Evolutionary conservation across 2,113 vertebrate species (phyloP).

Genomic region (Archilochus colubris): DNA sequence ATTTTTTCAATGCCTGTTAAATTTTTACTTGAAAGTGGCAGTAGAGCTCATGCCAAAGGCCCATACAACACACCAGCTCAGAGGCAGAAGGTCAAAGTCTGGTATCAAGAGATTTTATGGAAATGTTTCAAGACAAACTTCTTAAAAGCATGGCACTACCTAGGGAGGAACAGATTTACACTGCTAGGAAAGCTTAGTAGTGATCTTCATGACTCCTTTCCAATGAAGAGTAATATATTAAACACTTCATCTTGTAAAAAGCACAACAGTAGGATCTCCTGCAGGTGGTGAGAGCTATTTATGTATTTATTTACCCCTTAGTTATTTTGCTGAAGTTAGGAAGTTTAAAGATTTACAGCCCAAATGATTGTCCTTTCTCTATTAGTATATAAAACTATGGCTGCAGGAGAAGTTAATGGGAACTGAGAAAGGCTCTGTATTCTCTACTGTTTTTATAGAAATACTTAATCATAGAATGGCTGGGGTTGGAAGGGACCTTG

Average conservation of each 20-base stretch:
- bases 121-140: conserved; percentile 2
- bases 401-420: neutral
- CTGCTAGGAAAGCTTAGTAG: neutral
- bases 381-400: neutral
- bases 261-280: neutral
- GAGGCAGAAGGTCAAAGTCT: conserved; percentile 10
- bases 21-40: conserved; percentile 46
- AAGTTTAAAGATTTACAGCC: neutral
- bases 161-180: neutral
- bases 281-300: neutral
- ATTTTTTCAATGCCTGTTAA: neutral
- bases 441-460: neutral
- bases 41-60: conserved; percentile 32
- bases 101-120: conserved; percentile 24
- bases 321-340: neutral
- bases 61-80: neutral
- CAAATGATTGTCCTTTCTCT: neutral
- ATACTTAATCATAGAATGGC: neutral
- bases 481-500: too few species aligned
- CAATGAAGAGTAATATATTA: neutral
- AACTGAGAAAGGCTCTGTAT: neutral
- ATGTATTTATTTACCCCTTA: neutral
- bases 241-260: neutral
- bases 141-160: neutral
- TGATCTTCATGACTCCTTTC: neutral